Base-by-base conservation (phyloP, 2,888 invertebrate species). In the Lacanobia wlatinum region DNA sequence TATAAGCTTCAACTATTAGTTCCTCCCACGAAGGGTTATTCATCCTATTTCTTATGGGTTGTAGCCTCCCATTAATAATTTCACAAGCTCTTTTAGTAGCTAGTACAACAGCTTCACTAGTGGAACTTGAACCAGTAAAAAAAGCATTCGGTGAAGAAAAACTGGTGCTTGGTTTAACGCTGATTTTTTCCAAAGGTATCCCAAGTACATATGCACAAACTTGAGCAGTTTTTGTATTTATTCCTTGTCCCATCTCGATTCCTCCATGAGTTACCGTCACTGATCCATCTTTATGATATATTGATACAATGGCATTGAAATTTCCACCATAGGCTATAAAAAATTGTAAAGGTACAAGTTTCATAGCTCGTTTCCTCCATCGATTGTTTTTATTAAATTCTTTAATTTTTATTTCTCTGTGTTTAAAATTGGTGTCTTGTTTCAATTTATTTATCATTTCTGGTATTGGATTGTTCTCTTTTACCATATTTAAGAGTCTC, bases 141-240 rank as follows among this genome's bases (percentile, higher is more conserved):
- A 23, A 53, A 53, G 53, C 14, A 53, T 53, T 53, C 14, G 53
- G 53, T 14, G 97, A 93, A 4, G 96, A 95, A 34, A 97, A 91
- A 86, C 94, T 97, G 67, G 96, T 95, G 46, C 96, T 96, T 1
- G 97, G 96, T 87, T 97, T 97, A 0, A 98, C 96, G 53, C 94
- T 96, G 0, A 98, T 92, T 90, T 96, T 95, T 0, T 97, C 96
- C 78, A 98, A 83, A 1, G 97, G 97, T 80, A 98, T 97, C 2
- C 97, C 97, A 16, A 98, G 92, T 5, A 95, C 95, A 81, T 97
- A 96, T 0, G 98, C 98, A 72, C 97, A 97, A 0, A 98, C 97
- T 96, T 98, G 98, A 12, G 97, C 97, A 2, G 96, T 97, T 96
- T 98, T 98, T 0, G 98, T 98, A 83, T 98, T 97, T 55, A 98